Evolutionary conservation across 92 coral and sea anemone genomes (phyloP).

Genomic region (Anthopleura xanthogrammica): DNA sequence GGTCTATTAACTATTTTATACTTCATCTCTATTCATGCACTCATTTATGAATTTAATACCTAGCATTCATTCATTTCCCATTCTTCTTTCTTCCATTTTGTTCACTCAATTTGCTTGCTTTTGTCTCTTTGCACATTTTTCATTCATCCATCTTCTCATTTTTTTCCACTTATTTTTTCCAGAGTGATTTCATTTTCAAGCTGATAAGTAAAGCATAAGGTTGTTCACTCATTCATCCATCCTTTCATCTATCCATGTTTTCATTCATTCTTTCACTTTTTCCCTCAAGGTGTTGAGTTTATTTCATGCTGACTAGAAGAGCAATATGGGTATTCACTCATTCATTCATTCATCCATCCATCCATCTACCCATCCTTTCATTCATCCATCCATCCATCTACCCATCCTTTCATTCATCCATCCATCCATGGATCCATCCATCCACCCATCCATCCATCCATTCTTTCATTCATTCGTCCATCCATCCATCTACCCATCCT

Average conservation of each 20-base stretch:
- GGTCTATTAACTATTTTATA: no score
- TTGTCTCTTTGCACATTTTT: no score
- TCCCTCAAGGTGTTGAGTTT: no score
- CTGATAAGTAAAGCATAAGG: no score
- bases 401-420: background rate
- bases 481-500: background rate
- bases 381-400: conserved; percentile 15
- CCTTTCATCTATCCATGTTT: background rate
- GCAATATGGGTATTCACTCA: background rate
- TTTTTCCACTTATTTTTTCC: background rate
- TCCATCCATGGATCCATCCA: background rate
- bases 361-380: background rate
- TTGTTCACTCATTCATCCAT: background rate
- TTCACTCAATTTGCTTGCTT: no score
- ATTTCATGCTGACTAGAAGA: no score
- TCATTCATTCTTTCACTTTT: background rate
- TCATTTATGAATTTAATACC: no score
- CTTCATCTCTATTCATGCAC: no score
- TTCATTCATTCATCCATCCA: background rate
- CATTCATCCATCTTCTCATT: background rate
- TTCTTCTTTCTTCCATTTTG: no score
- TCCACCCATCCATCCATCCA: conserved; percentile 1
- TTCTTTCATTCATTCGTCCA: background rate
- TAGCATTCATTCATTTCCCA: no score
- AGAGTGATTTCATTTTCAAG: no score